A percentile compares a stretch with the other conserved stretches of the same genome.
Evolutionary conservation across 2,113 vertebrate genomes (phyloP).

Genomic region (Macquaria ambigua): DNA sequence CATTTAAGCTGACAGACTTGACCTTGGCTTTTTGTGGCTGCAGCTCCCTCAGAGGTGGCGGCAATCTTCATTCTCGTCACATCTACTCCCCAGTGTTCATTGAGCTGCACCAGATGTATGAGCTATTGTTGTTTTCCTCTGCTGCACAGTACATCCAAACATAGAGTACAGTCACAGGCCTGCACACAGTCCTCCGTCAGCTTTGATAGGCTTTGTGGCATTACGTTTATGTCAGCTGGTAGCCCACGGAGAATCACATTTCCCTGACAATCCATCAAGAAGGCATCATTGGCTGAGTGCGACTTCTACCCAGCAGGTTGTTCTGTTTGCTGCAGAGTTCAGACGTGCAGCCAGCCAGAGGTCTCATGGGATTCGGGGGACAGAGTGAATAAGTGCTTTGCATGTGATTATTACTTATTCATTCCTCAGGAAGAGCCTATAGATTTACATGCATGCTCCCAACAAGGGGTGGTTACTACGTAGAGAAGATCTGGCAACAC

Average conservation of each 20-base stretch:
- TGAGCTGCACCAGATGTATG: conserved; percentile 49
- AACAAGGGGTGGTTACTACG: conserved; percentile 28
- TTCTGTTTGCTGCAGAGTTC: conserved; percentile 52
- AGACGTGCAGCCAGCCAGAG: conserved; percentile 36
- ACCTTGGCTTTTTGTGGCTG: conserved; percentile 72
- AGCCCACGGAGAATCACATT: conserved; percentile 50
- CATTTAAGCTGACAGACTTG: conserved; percentile 66
- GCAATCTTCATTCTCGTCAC: conserved; percentile 63
- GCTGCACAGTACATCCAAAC: conserved; percentile 11
- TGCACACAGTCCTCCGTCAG: conserved; percentile 9
- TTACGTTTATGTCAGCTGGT: conserved; percentile 53
- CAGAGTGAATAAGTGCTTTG: conserved; percentile 47
- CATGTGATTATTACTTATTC: conserved; percentile 64
- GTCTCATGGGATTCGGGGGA: conserved; percentile 26
- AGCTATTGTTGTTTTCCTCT: conserved; percentile 43
- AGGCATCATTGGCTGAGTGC: conserved; percentile 39
- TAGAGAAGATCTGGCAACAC: conserved; percentile 51
- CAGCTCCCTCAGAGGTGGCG: conserved; percentile 54
- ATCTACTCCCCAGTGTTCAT: conserved; percentile 44
- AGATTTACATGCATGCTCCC: conserved; percentile 32
- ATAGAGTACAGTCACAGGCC: neutral
- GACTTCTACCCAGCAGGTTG: conserved; percentile 57
- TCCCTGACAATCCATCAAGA: conserved; percentile 58
- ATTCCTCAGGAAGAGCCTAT: conserved; percentile 42
- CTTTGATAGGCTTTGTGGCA: conserved; percentile 44